These are phyloP conservation scores for Onychostoma macrolepis DNA, from an alignment of 2,113 vertebrate genomes.

Conservation along the genomic window DNA sequence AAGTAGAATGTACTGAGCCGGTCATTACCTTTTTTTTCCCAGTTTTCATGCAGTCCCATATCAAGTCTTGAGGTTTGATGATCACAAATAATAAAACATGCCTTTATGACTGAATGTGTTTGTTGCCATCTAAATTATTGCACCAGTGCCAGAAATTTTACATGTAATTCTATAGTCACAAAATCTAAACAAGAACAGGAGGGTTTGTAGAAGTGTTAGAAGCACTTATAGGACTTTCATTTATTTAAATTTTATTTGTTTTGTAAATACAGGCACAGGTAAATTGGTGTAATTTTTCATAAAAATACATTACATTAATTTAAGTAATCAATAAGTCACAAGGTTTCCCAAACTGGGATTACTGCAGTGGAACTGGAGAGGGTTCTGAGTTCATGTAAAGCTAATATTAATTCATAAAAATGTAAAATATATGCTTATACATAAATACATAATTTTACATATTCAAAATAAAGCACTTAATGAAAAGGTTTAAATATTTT, in stretches of 20 bases:
- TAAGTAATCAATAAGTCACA: neutral
- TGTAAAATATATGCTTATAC: neutral
- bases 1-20: constrained; percentile 52
- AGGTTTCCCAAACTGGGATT: neutral
- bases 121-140: neutral
- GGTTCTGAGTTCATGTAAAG: neutral
- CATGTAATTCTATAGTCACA: neutral
- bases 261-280: neutral
- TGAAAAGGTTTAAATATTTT: neutral
- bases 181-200: neutral
- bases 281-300: neutral
- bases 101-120: constrained; percentile 55
- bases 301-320: neutral
- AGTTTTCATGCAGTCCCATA: constrained; percentile 65
- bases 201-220: neutral
- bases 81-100: constrained; percentile 66
- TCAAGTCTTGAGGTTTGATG: constrained; percentile 56
- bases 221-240: neutral
- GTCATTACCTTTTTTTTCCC: constrained; percentile 56
- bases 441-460: neutral
- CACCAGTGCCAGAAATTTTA: neutral
- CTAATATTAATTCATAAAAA: neutral
- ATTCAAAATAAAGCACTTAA: neutral
- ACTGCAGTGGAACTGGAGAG: neutral
- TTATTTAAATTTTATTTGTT: neutral